A percentile compares a stretch with the other conserved stretches of the same genome.
phyloP scores from a whole-genome alignment of 2,797 vertebrate genomes.

The Helarctos malayanus region DNA sequence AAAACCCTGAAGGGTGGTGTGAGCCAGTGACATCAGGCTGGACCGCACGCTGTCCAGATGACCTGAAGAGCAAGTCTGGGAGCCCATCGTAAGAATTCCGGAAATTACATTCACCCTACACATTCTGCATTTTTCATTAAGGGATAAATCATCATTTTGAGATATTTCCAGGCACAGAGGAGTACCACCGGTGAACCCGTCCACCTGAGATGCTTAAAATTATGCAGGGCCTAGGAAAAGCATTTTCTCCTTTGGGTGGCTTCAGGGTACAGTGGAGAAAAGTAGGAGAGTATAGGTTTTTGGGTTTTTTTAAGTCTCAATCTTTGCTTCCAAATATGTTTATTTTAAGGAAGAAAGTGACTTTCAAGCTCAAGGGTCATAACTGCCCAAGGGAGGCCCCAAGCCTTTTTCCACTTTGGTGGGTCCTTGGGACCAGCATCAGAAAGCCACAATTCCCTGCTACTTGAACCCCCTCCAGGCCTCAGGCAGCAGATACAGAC shows the following conservation, averaged over 20 bases:
- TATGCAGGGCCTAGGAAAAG: not conserved
- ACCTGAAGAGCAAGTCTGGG: not conserved
- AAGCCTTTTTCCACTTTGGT: not conserved
- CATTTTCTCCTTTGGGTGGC: not conserved
- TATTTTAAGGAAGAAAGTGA: slow-evolving; percentile 44
- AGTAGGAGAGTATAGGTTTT: not conserved
- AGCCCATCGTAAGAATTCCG: not conserved
- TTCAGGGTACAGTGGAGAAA: not conserved
- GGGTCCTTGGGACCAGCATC: not conserved
- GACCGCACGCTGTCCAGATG: not conserved
- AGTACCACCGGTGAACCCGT: not conserved
- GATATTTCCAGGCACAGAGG: not conserved
- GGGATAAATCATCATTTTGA: not conserved
- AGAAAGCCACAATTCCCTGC: not conserved
- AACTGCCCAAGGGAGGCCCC: not conserved
- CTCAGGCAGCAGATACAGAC: not conserved
- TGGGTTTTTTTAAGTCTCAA: not conserved
- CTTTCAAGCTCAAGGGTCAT: not conserved
- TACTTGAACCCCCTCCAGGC: not conserved
- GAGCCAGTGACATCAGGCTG: not conserved
- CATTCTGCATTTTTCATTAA: not conserved
- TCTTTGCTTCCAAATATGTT: slow-evolving; percentile 41
- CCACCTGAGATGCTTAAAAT: not conserved
- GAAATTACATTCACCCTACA: not conserved
- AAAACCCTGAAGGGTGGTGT: not conserved